Conservation (phyloP, 2,113 vertebrate genomes). For the Opisthocomus hoazin region DNA sequence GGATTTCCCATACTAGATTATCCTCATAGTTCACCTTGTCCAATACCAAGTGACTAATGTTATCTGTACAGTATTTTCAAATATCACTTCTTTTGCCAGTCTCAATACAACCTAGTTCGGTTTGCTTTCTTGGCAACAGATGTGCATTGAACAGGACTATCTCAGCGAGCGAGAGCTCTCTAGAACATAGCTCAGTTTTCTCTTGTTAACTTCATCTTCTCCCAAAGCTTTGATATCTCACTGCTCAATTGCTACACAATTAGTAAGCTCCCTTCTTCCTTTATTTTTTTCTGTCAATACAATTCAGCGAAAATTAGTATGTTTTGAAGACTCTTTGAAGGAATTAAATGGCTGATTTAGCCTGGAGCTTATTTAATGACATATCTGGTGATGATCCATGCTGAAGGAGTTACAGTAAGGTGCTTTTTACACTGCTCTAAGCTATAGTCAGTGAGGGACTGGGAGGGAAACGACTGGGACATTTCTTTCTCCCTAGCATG, state of each 20-base stretch:
- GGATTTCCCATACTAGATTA: neutral
- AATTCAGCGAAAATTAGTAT: neutral
- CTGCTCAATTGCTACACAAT: neutral
- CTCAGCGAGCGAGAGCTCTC: neutral
- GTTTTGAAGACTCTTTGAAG: neutral
- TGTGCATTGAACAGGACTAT: neutral
- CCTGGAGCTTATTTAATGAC: neutral
- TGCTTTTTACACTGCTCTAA: neutral
- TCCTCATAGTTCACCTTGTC: neutral
- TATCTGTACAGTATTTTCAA: neutral
- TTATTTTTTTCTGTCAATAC: neutral
- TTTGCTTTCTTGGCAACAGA: neutral
- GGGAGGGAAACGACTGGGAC: neutral
- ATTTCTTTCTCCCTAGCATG: neutral
- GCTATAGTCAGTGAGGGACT: neutral
- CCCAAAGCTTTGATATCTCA: neutral
- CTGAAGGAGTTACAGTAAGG: fast-evolving
- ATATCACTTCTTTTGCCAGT: neutral
- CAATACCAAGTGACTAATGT: neutral
- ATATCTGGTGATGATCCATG: neutral
- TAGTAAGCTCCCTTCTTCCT: neutral
- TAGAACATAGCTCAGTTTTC: neutral
- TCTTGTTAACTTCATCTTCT: neutral
- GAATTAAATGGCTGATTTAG: neutral
- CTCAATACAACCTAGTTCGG: neutral